phyloP scores from a whole-genome alignment of 1,140 invertebrate species.

The Acyrthosiphon pisum region DNA sequence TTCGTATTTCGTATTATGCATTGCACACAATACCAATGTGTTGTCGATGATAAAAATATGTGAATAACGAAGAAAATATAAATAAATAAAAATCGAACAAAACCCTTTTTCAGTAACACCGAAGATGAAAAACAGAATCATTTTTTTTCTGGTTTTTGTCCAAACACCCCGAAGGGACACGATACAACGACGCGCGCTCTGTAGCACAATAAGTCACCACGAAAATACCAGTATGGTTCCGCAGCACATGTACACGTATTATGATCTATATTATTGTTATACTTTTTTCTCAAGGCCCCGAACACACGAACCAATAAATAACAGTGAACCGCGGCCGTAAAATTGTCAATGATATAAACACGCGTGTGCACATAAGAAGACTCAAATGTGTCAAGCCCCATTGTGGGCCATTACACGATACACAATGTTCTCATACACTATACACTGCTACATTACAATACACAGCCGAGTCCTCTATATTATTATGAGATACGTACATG shows the following conservation, averaged over 20 bases:
- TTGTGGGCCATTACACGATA: neutral
- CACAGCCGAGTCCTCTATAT: neutral
- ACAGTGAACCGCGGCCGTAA: constrained; percentile 31
- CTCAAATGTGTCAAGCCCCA: constrained; percentile 20
- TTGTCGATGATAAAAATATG: neutral
- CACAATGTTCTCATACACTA: constrained; percentile 32
- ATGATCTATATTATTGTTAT: constrained; percentile 15
- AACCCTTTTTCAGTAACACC: neutral
- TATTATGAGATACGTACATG: neutral
- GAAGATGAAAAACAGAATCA: neutral
- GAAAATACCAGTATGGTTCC: neutral
- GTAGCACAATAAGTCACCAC: neutral
- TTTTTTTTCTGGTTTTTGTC: neutral
- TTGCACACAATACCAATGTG: neutral
- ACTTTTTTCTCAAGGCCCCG: neutral
- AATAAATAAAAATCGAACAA: neutral
- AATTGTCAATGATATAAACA: constrained; percentile 50
- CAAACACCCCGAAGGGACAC: neutral
- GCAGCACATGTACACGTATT: neutral
- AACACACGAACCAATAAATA: constrained; percentile 41
- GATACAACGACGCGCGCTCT: neutral
- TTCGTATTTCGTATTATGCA: neutral
- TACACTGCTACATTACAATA: neutral
- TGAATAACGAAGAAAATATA: constrained; percentile 22
- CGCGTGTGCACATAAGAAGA: neutral